A percentile compares a stretch with the other conserved stretches of the same genome.
Evolutionary conservation across 2,113 vertebrate genomes (phyloP).

Genomic region (Cricetomys ansorgei): DNA sequence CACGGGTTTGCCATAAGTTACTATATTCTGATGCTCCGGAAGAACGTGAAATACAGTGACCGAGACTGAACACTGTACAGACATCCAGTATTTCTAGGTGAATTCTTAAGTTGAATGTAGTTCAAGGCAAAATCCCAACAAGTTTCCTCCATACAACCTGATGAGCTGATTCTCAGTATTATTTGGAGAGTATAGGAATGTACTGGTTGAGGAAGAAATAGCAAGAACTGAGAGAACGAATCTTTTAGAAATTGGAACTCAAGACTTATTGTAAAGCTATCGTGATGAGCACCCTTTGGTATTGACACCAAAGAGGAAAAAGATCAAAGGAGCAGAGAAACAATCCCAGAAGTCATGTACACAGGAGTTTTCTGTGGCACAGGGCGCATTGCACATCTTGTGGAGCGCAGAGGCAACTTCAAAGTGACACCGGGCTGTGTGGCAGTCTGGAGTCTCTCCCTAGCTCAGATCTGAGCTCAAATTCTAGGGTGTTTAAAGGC

Average conservation of each 20-base stretch:
- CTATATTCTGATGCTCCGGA: not conserved
- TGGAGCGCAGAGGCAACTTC: not conserved
- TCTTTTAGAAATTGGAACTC: not conserved
- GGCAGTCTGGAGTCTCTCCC: constrained; percentile 22
- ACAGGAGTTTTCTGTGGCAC: constrained; percentile 25
- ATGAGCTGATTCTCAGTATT: constrained; percentile 44
- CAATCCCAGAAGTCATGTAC: not conserved
- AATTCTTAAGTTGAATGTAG: constrained; percentile 26
- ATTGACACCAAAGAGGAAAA: not conserved
- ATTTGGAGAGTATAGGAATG: not conserved
- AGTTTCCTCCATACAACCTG: constrained; percentile 1
- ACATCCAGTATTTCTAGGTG: not conserved
- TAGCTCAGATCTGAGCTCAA: not conserved
- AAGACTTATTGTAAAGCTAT: constrained; percentile 31
- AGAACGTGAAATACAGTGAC: not conserved
- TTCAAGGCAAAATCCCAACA: constrained; percentile 44
- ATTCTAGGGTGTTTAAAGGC: constrained; percentile 29
- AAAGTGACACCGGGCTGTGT: not conserved
- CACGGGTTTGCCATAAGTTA: constrained; percentile 37
- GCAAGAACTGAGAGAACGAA: not conserved
- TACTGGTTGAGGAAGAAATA: not conserved
- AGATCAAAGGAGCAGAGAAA: constrained; percentile 30
- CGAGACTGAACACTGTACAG: not conserved
- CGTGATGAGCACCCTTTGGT: constrained; percentile 5
- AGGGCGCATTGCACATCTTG: not conserved